Base-by-base conservation (phyloP, 2,113 vertebrate species). In the Stigmatopora nigra region DNA sequence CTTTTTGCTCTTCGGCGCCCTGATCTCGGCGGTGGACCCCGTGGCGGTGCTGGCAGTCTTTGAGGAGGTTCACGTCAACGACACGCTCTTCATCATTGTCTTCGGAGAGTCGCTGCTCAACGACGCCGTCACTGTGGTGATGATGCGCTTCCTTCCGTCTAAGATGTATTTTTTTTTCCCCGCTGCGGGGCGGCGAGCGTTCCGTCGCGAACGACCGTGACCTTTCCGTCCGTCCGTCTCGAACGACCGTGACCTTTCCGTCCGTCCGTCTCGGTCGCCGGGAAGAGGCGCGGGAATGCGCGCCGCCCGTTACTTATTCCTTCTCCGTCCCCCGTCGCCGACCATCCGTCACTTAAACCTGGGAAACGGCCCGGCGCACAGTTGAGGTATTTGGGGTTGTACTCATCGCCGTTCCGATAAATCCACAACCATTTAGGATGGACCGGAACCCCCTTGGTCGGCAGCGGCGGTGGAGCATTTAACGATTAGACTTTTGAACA, bases 51-150 rank as follows among this genome's bases (percentile, higher is more conserved):
- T 98, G 67, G 95, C 96, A 0, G 95, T 98, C 68, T 98, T 98
- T 0, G 96, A 98, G 82, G 95, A 98, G 73, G 96, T 98, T 35
- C 96, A 98, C 0, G 91, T 98, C 72, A 98, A 98, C 0, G 95
- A 98, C 77, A 96, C 88, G 2, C 93, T 98, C 61, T 98, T 98
- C 87, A 98, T 98, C 88, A 98, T 98, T 1, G 95, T 98, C 63
- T 98, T 98, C 0, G 96, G 96, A 61, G 96, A 98, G 83, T 98
- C 96, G 3, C 91, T 98, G 80, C 84, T 98, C 55, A 98, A 98
- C 0, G 96, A 98, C n/a, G 96, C 95, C 12, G 95, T 98, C 85
- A 98, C 96, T 0, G 96, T 98, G 93, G 96, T 98, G 81, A 94
- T 5, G n/a, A 57, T 38, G 31, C 48, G 38, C 71, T 31, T 31